These are phyloP conservation scores for Ctenicera cuprea DNA, from an alignment of 2,888 invertebrate species.

Conservation along the genomic window DNA sequence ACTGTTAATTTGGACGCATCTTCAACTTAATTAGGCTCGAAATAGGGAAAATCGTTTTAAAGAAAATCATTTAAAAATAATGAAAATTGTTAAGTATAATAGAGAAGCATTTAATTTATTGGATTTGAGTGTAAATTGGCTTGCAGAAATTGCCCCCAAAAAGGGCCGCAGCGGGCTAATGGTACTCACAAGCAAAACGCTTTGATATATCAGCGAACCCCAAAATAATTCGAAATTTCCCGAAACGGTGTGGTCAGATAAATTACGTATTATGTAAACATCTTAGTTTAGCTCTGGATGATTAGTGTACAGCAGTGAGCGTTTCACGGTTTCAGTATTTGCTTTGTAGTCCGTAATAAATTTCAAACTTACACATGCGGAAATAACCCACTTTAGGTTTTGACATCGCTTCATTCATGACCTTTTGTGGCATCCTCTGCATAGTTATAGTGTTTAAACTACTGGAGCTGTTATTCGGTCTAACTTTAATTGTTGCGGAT, in stretches of 20 bases:
- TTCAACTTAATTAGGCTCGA: slow-evolving; percentile 2
- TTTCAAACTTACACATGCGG: slow-evolving; percentile 8
- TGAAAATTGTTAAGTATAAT: neutral
- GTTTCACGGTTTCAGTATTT: slow-evolving; percentile 8
- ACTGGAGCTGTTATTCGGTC: neutral
- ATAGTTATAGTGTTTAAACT: neutral
- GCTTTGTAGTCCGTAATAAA: slow-evolving; percentile 11
- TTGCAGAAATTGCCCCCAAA: neutral
- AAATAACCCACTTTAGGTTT: slow-evolving; percentile 18
- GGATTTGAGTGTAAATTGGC: too few species aligned
- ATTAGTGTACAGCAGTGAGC: neutral
- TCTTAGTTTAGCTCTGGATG: slow-evolving; percentile 5
- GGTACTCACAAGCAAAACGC: neutral
- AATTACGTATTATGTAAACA: slow-evolving; percentile 15
- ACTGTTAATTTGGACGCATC: neutral
- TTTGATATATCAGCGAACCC: neutral
- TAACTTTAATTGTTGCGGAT: neutral
- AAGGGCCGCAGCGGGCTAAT: neutral
- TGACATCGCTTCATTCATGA: slow-evolving; percentile 8
- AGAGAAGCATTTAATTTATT: neutral
- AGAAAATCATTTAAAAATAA: too few species aligned
- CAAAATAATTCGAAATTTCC: neutral
- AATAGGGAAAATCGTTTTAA: neutral
- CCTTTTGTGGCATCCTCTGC: slow-evolving; percentile 8
- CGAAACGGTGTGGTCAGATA: neutral